phyloP scores from a whole-genome alignment of 1,140 invertebrate genomes.

The Thalassaphorura encarpata region DNA sequence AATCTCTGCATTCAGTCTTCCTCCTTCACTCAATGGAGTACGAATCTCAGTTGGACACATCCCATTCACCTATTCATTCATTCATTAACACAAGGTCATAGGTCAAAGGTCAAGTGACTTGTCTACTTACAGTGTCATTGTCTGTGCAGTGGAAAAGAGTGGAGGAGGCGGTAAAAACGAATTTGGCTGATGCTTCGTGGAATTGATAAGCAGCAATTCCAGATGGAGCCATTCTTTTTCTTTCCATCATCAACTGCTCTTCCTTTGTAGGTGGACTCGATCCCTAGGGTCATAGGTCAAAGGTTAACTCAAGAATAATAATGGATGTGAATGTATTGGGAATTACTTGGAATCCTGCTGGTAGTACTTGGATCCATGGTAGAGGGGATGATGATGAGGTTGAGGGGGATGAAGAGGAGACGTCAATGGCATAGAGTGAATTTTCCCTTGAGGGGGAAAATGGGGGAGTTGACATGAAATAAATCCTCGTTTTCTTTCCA shows the following conservation, averaged over 20 bases:
- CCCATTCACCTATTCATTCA: too few relatives aligned
- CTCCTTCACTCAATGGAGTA: slow-evolving; percentile 37
- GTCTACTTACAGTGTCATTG: too few relatives aligned
- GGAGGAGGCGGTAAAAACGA: slow-evolving; percentile 82
- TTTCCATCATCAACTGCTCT: slow-evolving; percentile 79
- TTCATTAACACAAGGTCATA: too few relatives aligned
- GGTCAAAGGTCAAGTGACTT: not conserved
- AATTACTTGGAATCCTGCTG: slow-evolving; percentile 19
- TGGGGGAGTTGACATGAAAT: slow-evolving; percentile 73
- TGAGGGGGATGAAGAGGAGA: slow-evolving; percentile 39
- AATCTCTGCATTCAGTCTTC: slow-evolving; percentile 78
- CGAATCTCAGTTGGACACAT: not conserved
- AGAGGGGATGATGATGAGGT: not conserved
- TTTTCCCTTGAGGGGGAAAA: slow-evolving; percentile 82
- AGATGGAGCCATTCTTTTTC: slow-evolving; percentile 78
- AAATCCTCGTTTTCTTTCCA: slow-evolving; percentile 55
- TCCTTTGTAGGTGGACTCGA: slow-evolving; percentile 51
- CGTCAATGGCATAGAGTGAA: slow-evolving; percentile 73
- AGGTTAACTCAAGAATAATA: not conserved
- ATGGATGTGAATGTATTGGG: not conserved
- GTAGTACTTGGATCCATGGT: slow-evolving; percentile 23
- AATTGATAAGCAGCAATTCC: slow-evolving; percentile 91
- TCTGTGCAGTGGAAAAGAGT: slow-evolving; percentile 71
- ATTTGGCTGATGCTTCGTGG: slow-evolving; percentile 62
- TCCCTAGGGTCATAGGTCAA: slow-evolving; percentile 4